These are phyloP conservation scores for Bothrops jararaca DNA, from an alignment of 2,113 vertebrate genomes.

Conservation along the genomic window DNA sequence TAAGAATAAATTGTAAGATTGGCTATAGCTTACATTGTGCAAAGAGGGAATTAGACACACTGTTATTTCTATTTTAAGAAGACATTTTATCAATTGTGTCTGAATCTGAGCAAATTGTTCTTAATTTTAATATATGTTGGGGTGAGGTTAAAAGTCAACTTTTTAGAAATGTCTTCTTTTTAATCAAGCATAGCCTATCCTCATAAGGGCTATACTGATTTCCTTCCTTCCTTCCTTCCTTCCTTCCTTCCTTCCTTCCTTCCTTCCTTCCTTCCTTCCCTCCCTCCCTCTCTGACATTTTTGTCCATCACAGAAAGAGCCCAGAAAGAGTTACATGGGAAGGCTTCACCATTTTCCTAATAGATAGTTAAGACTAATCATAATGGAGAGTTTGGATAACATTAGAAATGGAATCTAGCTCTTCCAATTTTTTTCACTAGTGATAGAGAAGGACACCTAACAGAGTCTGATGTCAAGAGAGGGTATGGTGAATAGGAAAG, in stretches of 20 bases:
- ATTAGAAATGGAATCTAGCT: background rate
- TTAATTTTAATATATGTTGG: background rate
- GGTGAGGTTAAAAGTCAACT: background rate
- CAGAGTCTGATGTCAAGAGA: background rate
- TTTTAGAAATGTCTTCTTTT: background rate
- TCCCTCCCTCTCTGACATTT: no score
- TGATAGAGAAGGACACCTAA: background rate
- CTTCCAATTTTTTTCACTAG: background rate
- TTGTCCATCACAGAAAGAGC: background rate
- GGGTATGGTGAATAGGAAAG: background rate
- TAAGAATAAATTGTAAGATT: background rate
- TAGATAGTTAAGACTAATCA: background rate
- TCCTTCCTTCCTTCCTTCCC: background rate
- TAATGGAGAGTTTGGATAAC: background rate
- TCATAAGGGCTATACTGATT: background rate
- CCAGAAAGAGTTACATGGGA: background rate
- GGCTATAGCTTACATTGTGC: no score
- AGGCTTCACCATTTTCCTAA: background rate
- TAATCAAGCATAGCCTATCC: background rate
- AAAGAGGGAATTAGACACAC: background rate
- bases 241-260: background rate
- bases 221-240: background rate
- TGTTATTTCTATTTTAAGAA: background rate
- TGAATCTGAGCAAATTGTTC: background rate
- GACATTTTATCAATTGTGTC: background rate